Evolutionary conservation across 2,113 vertebrate genomes (phyloP), one percentile per base, ranked within the genome.

Genomic region (Gallinago undulata): DNA sequence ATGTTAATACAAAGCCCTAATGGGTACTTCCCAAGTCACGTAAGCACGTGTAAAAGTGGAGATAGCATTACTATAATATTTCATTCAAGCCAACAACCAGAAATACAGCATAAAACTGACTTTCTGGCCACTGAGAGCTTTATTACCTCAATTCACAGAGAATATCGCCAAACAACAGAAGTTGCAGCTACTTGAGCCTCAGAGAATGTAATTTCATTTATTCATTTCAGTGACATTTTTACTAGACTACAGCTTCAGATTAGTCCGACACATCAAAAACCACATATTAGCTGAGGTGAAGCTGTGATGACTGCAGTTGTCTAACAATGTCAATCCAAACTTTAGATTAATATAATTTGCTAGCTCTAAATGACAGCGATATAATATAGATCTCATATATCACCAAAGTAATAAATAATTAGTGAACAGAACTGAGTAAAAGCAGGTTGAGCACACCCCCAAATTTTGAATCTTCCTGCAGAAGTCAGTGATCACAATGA

Each of bases 371-470:
- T 81, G 88, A 87, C 94, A 97, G 95, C 90, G 76, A 88, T 78
- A 90, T 84, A 94, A 93, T 69, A 94, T 84, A 91, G 84, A 93
- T 51, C 79, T 94, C 18, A 0, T 81, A 85, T 83, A 94, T 48
- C 51, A 30, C 92, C 62, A 57, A 92, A 64, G 69, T 90, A 97
- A 96, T 96, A 97, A 97, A 97, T 95, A 96, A 94, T 96, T 97
- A 96, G 96, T 70, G 88, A 96, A 87, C 31, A 93, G 81, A 97
- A 89, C 31, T 91, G 93, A 94, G 74, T 75, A 86, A 96, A 96
- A 96, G 90, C 82, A 97, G 80, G 86, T 82, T 95, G 79, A 96
- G 87, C 56, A 92, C 80, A 90, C 47, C 92, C 75, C 47, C 93
- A 87, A 87, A 95, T 94, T 96, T 85, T 89, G 93, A 92, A 82